phyloP scores from a whole-genome alignment of 2,113 vertebrate species.

The Varanus komodoensis region DNA sequence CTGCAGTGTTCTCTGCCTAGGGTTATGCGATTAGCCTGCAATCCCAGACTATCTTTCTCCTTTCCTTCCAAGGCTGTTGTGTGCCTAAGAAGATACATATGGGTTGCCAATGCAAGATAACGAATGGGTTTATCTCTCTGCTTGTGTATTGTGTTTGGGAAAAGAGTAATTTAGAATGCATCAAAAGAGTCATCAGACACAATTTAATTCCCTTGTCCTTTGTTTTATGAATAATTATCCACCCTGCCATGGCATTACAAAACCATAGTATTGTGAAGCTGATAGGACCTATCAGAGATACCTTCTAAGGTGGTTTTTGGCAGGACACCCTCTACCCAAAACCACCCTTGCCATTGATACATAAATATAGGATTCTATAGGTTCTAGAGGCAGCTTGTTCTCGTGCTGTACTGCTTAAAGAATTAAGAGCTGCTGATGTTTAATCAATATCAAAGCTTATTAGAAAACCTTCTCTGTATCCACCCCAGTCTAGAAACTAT shows the following conservation, averaged over 20 bases:
- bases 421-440: not conserved
- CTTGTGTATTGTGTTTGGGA: not conserved
- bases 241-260: not conserved
- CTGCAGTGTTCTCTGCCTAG: not conserved
- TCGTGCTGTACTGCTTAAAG: not conserved
- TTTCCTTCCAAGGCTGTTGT: not conserved
- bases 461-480: not conserved
- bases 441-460: not conserved
- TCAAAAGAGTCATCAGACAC: not conserved
- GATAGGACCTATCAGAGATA: not conserved
- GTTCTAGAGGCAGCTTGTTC: too few species aligned
- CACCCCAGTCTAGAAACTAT: not conserved
- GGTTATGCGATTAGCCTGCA: not conserved
- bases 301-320: too few species aligned
- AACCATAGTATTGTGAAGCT: not conserved
- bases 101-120: not conserved
- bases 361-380: not conserved
- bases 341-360: not conserved
- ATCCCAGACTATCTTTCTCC: not conserved
- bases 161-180: not conserved
- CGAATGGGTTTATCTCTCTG: not conserved
- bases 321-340: not conserved
- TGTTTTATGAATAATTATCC: not conserved
- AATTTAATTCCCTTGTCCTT: not conserved
- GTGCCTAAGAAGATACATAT: constrained; percentile 15